phyloP scores from a whole-genome alignment of 2,797 vertebrate genomes.

The Paratrypauchen microcephalus region DNA sequence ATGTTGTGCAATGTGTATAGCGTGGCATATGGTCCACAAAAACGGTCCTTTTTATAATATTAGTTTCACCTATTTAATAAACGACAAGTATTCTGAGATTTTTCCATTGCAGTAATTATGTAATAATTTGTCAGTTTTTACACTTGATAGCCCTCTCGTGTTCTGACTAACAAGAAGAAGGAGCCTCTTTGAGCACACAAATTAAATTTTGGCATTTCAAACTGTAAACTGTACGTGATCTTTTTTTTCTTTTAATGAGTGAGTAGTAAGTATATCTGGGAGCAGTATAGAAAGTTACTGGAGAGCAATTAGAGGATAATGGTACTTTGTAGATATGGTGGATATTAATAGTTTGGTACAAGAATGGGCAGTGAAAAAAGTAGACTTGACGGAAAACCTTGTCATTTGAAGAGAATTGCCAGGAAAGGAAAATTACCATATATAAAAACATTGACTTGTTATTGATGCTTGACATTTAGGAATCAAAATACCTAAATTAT shows the following conservation, averaged over 20 bases:
- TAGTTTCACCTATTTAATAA: not conserved
- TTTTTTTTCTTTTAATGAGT: no score
- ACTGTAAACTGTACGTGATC: no score
- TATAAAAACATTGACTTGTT: not conserved
- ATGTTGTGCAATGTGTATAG: slow-evolving; percentile 22
- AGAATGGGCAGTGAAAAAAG: no score
- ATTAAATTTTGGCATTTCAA: no score
- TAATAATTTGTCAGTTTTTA: not conserved
- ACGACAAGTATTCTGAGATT: no score
- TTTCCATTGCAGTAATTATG: not conserved
- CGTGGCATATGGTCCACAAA: not conserved
- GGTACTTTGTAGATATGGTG: no score
- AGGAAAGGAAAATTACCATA: not conserved
- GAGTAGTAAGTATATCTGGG: no score
- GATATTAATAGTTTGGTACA: no score
- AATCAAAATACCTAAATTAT: not conserved
- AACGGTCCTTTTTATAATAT: not conserved
- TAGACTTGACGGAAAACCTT: not conserved
- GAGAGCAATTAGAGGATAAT: no score
- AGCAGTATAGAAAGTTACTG: no score
- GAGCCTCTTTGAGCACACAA: no score
- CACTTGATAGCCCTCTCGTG: not conserved
- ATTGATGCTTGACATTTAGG: slow-evolving; percentile 2
- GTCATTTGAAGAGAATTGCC: not conserved
- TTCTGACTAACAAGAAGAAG: no score